Percentiles rank a stretch among this genome's conserved stretches.
These are phyloP conservation scores for Notarius quadriscutis DNA, from an alignment of 2,113 vertebrate species.

Conservation along the genomic window DNA sequence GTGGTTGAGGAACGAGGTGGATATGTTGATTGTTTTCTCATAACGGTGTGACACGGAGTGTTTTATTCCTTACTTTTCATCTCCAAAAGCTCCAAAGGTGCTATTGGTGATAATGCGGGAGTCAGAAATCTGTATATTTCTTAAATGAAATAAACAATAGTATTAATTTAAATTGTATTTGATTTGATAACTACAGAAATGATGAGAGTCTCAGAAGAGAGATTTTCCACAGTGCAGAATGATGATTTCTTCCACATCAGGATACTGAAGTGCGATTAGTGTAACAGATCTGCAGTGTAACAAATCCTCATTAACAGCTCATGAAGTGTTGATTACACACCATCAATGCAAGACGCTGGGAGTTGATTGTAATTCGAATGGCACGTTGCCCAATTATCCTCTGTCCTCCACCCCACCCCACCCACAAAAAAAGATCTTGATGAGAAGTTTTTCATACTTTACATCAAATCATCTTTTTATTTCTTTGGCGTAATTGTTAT, in stretches of 20 bases:
- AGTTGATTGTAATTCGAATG: slow-evolving; percentile 39
- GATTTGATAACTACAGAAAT: slow-evolving; percentile 1
- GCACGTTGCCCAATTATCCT: slow-evolving; percentile 3
- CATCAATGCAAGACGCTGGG: neutral
- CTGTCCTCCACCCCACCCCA: neutral
- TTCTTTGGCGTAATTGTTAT: neutral
- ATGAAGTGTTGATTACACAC: slow-evolving; percentile 42
- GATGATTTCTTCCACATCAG: slow-evolving; percentile 44
- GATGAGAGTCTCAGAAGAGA: slow-evolving; percentile 22
- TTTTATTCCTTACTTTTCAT: neutral
- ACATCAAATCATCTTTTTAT: neutral
- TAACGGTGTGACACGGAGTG: neutral
- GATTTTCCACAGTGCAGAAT: slow-evolving; percentile 14
- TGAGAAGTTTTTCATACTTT: neutral
- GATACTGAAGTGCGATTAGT: slow-evolving; percentile 42
- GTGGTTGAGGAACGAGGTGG: neutral
- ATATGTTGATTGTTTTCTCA: neutral
- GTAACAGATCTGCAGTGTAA: slow-evolving; percentile 38
- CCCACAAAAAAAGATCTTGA: neutral
- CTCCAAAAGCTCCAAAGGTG: neutral
- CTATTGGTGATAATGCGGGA: neutral
- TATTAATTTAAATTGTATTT: neutral
- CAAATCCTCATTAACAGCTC: slow-evolving; percentile 48
- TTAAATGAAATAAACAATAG: neutral
- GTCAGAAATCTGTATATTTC: neutral